Evolutionary conservation across 2,888 invertebrate species (phyloP), one percentile per base, ranked within the genome.

Genomic region (Campoplex capitator): DNA sequence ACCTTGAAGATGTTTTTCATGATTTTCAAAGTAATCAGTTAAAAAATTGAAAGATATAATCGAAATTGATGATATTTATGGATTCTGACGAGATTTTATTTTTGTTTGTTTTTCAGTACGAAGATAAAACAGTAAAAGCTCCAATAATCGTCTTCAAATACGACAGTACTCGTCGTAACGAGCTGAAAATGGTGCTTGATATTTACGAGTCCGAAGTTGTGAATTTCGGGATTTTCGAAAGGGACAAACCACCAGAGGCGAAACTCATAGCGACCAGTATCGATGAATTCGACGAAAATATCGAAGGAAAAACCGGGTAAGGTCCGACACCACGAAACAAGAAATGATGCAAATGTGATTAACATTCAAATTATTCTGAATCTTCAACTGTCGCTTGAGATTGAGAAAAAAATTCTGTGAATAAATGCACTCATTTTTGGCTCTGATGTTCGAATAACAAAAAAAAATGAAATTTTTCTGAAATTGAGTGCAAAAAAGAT

Each of bases 71-170:
- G 42, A 9, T 38, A 9, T 9, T 42, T 42, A 42, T 42, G 42
- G 7, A 8, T 9, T 42, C 18, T 23, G n/a, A 8, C 38, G 2
- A 23, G 8, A 23, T 68, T 38, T 18, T 32, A 82, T 78, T 38
- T 3, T n/a, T 32, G 28, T 67, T 65, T 16, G n/a, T 62, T 79
- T 74, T 85, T 1, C 54, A 94, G 94, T 94, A 93, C 48, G 93
- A 93, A 87, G 94, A 93, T 83, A 92, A 92, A 80, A 91, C 89
- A 3, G 84, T 87, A 0, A 91, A 92, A 48, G 89, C 91, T 3
- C 94, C 94, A 38, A 91, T 92, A 84, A 92, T 92, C 7, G 87
- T 94, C n/a, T 94, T 94, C 75, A 94, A 94, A 89, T 94, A 93
- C 54, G 94, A 94, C 73, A 92, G 91, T 71, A 93, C 93, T 1